These are phyloP conservation scores for Lypha dubia DNA, from an alignment of 2,888 invertebrate species.

Conservation along the genomic window DNA sequence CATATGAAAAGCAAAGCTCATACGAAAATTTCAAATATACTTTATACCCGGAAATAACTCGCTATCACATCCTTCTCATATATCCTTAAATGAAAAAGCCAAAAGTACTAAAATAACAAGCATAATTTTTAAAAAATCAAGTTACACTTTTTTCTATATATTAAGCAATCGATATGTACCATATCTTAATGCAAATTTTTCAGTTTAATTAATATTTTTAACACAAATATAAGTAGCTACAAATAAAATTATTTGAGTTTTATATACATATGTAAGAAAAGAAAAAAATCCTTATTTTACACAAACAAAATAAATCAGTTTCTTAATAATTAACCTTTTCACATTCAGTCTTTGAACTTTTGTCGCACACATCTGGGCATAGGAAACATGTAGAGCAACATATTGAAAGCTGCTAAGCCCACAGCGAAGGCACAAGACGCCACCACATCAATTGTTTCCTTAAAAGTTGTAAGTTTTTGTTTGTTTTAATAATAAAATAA, in stretches of 20 bases:
- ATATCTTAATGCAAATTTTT: no score
- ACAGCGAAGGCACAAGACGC: slow-evolving; percentile 92
- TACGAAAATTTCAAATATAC: no score
- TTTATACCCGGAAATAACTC: no score
- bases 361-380: slow-evolving; percentile 92
- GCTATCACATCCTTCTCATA: no score
- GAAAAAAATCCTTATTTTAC: background rate
- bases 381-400: slow-evolving; percentile 93
- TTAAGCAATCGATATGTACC: no score
- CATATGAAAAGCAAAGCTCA: no score
- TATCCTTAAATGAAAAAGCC: no score
- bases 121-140: no score
- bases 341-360: slow-evolving; percentile 88
- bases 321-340: slow-evolving; percentile 4
- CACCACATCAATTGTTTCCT: slow-evolving; percentile 90
- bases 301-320: slow-evolving; percentile 12
- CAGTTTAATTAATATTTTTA: no score
- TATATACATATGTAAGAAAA: no score
- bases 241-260: background rate
- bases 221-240: background rate
- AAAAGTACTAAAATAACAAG: no score
- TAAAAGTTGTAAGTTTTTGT: slow-evolving; percentile 66
- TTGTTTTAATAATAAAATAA: background rate
- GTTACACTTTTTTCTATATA: no score
- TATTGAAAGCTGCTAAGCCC: slow-evolving; percentile 91